Evolutionary conservation across 2,113 vertebrate species (phyloP).

Genomic region (Fulica atra): DNA sequence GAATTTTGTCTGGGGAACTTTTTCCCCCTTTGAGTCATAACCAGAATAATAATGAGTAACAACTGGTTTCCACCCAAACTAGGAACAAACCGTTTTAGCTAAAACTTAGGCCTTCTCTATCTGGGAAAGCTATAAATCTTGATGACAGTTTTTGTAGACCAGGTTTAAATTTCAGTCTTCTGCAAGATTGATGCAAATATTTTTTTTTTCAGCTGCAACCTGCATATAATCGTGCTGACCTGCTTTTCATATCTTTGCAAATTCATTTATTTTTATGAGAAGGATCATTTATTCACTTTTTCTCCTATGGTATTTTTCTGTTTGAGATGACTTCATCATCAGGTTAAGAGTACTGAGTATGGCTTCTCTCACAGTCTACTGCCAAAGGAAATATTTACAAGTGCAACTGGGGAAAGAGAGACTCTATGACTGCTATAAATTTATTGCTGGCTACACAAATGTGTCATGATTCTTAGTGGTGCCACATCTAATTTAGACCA

Average conservation of each 20-base stretch:
- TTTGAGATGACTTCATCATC: background rate
- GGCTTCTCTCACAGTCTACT: background rate
- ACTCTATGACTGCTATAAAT: constrained; percentile 6
- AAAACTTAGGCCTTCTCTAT: background rate
- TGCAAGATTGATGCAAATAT: background rate
- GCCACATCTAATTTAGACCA: constrained; percentile 31
- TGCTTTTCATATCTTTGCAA: background rate
- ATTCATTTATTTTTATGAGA: background rate
- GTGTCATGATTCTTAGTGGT: constrained; percentile 2
- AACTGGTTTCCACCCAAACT: constrained; percentile 36
- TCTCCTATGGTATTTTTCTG: background rate
- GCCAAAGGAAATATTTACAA: constrained; percentile 56
- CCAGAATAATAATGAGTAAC: constrained; percentile 41
- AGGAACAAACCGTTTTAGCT: background rate
- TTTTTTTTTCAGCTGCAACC: background rate
- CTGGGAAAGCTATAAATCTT: background rate
- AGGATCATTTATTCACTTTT: background rate
- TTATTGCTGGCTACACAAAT: constrained; percentile 15
- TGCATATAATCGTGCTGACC: background rate
- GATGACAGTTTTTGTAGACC: background rate
- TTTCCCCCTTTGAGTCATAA: constrained; percentile 34
- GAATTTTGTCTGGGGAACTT: background rate
- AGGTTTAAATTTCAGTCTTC: background rate
- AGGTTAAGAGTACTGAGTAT: background rate
- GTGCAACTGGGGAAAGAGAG: background rate